Base-by-base conservation (phyloP, 2,888 invertebrate species). In the Macrostomum cliftonense region DNA sequence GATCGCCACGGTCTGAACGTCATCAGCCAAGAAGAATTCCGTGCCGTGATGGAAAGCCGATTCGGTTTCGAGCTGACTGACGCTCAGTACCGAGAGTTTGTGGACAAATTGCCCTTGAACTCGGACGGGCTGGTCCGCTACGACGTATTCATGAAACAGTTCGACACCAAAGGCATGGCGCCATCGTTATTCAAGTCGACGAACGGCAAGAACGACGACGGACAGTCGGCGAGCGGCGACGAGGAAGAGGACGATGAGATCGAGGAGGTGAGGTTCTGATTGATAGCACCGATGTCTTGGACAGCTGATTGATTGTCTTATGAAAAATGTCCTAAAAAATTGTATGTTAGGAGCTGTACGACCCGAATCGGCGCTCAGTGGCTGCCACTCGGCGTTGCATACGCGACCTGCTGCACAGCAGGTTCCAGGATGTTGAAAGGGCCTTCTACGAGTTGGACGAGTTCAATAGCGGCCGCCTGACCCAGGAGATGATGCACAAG, bases 61-160 rank as follows among this genome's bases (percentile, higher is more conserved):
- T 67, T 68, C 51, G 58, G 57, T 47, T 53, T 67, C 42, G 62
- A 64, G 40, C 57, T 68, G 47, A 57, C 63, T 5, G 65, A 68
- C 37, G 56, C 54, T 0, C 67, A 68, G 59, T 68, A 66, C 50
- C 56, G 59, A 0, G 47, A 54, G 0, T 61, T 68, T 46, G 51
- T 67, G 4, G 67, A 67, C 53, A 57, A 61, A 39, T 55, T 68
- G 11, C 68, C 68, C 1, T 55, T 66, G 12, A 63, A 64, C 48
- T 60, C 59, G 13, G 64, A 66, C n/a, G 67, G 67, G 7, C 58
- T 59, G 53, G 64, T 68, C 36, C 58, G 57, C 54, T 68, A 68
- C 53, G 59, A 62, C 13, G 62, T 63, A 28, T 68, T 68, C 51
- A 65, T 68, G 64, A 61, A 64, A 40, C 64, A 64, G 57, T 68